Base-by-base conservation (phyloP, 2,113 vertebrate species). In the Pitta sordida region DNA sequence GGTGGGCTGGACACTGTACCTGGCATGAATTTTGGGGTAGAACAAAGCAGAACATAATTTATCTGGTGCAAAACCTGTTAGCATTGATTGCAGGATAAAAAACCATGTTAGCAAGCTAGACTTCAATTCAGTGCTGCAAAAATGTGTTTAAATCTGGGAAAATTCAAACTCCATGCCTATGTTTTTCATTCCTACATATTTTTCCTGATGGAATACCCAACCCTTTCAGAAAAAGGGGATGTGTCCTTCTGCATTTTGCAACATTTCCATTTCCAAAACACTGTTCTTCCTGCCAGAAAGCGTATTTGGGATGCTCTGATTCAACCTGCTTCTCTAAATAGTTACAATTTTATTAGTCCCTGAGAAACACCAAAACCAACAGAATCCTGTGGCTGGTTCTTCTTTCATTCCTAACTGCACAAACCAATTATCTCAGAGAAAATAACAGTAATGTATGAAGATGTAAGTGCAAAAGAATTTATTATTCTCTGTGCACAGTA, bases 401-500 rank as follows among this genome's bases (percentile, higher is more conserved):
- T 73, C 63, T 89, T 70, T 87, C 62, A 79, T 71, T 94, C 53
- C 75, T 82, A 51, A 73, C 53, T 58, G 55, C 70, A 91, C 51
- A 93, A 81, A 92, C 49, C 11, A 9, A 46, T 65, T 82, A 79
- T 60, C n/a, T 85, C 53, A 79, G 15, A 92, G 43, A 64, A 92
- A 84, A 76, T 44, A 76, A 23, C 1, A 0, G 53, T 55, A 90
- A 79, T 22, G 29, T 24, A 84, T 29, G 52, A 43, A 51, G 48
- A 78, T 91, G 63, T 70, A 89, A 93, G 78, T 55, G 71, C 55
- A 83, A 88, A 94, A 92, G 86, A 89, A 91, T 92, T 86, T 81
- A 53, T 82, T 91, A 55, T 62, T 79, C 51, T 73, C 74, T 70
- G 32, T 63, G 70, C 75, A 51, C 14, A 11, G 52, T 30, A 87